A percentile compares a stretch with the other conserved stretches of the same genome.
Evolutionary conservation across 2,888 invertebrate genomes (phyloP).

Genomic region (Rambutsinella grinnellia): DNA sequence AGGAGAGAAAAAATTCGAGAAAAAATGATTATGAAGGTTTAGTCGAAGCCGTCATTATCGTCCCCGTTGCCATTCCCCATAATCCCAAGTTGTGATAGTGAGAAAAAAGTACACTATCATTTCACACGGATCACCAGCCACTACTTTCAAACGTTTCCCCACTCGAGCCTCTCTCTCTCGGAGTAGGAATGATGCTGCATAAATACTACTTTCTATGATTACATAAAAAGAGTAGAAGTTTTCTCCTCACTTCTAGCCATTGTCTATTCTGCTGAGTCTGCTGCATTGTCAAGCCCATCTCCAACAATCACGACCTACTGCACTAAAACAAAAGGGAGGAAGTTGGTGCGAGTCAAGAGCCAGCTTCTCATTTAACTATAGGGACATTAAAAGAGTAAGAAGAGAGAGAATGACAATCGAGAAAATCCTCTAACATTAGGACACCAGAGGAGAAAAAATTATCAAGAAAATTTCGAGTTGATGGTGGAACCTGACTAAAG

Average conservation of each 20-base stretch:
- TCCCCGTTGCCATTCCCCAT: constrained; percentile 18
- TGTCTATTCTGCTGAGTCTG: constrained; percentile 46
- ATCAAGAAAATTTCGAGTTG: too few species aligned
- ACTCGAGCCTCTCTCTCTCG: constrained; percentile 4
- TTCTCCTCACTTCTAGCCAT: constrained; percentile 7
- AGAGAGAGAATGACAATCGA: too few species aligned
- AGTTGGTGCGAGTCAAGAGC: neutral
- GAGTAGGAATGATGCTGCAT: neutral
- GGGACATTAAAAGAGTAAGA: too few species aligned
- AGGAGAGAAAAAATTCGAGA: too few species aligned
- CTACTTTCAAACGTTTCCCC: neutral
- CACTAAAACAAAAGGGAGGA: constrained; percentile 49
- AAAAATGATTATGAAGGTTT: constrained; percentile 23
- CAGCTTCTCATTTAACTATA: neutral
- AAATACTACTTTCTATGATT: neutral
- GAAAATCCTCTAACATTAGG: too few species aligned
- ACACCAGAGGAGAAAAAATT: too few species aligned
- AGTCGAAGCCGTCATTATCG: constrained; percentile 28
- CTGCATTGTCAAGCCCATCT: constrained; percentile 8
- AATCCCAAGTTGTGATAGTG: constrained; percentile 41
- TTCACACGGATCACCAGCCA: neutral
- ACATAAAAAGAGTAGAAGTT: neutral
- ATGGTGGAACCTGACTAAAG: too few species aligned
- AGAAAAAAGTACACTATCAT: constrained; percentile 10
- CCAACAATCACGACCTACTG: constrained; percentile 47